Base-by-base conservation (phyloP, 2,888 invertebrate species). In the Trachelus tabidus region DNA sequence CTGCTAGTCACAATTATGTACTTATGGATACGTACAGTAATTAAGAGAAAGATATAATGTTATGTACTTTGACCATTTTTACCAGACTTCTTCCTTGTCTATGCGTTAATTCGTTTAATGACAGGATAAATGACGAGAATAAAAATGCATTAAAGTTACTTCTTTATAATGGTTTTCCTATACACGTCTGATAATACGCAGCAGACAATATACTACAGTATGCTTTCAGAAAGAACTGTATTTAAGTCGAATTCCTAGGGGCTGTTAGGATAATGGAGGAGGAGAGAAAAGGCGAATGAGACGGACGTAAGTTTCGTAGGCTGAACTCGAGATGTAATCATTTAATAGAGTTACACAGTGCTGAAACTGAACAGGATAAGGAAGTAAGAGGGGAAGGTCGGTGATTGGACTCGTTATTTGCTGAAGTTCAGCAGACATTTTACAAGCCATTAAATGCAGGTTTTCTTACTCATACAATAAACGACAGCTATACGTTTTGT, bases 331-430 rank as follows among this genome's bases (percentile, higher is more conserved):
- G 79, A 84, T 84, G 82, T 81, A 81, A 82, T 84, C 80, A 77
- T 84, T 79, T 82, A 79, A 81, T 79, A 76, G 78, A 82, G 80
- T 79, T 78, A 80, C 82, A 81, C 75, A 76, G 56, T 40, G 77
- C 77, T 76, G 79, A 83, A 82, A 75, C 80, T 56, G 76, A 75
- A 75, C 69, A 68, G 76, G 75, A 34, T 30, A 23, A n/a, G 30
- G 9, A 37, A n/a, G 68, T 31, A 1, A 68, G 9, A 23, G 23
- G 9, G 56, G 23, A 2, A 15, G 56, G 9, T 9, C 23, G 56
- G 23, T 56, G 23, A 71, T 30, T 33, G 23, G 31, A 71, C 31
- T 33, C 71, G 23, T 71, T 71, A 71, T 71, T 56, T 56, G 56
- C 56, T 56, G 23, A 56, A 56, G 56, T 56, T 56, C 23, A 56